A percentile compares a stretch with the other conserved stretches of the same genome.
Conservation (phyloP, 1,140 invertebrate genomes). For the Drosophila serrata region DNA sequence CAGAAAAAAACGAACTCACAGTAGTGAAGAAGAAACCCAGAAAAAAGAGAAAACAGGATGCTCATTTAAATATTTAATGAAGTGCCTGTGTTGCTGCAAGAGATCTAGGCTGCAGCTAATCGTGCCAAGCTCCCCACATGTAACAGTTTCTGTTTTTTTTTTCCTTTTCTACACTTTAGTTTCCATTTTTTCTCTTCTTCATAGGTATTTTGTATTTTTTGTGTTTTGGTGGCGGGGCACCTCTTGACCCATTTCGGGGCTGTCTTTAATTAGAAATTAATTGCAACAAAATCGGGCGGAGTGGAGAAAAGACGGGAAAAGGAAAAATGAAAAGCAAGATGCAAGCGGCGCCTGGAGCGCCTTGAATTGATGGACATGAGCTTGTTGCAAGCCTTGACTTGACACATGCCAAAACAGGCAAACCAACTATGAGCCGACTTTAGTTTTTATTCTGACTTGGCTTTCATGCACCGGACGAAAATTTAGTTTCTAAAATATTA, state of each 20-base stretch:
- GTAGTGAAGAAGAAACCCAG: slow-evolving; percentile 35
- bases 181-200: slow-evolving; percentile 36
- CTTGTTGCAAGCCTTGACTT: slow-evolving; percentile 62
- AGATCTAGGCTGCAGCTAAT: slow-evolving; percentile 68
- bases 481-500: no score
- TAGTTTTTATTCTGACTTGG: slow-evolving; percentile 27
- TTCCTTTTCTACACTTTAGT: slow-evolving; percentile 42
- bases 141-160: slow-evolving; percentile 61
- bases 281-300: slow-evolving; percentile 59
- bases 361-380: slow-evolving; percentile 75
- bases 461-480: background rate
- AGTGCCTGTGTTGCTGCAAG: slow-evolving; percentile 75
- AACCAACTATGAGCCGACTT: slow-evolving; percentile 68
- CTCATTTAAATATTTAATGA: slow-evolving; percentile 84
- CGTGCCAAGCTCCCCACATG: slow-evolving; percentile 64
- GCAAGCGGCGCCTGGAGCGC: slow-evolving; percentile 62
- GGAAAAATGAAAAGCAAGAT: slow-evolving; percentile 20
- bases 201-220: slow-evolving; percentile 14
- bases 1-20: background rate
- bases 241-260: slow-evolving; percentile 77
- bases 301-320: background rate
- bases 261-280: slow-evolving; percentile 84
- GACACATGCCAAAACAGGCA: slow-evolving; percentile 83
- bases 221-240: slow-evolving; percentile 19
- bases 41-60: slow-evolving; percentile 73